phyloP scores from a whole-genome alignment of 2,113 vertebrate genomes.

The Cyanoderma ruficeps region DNA sequence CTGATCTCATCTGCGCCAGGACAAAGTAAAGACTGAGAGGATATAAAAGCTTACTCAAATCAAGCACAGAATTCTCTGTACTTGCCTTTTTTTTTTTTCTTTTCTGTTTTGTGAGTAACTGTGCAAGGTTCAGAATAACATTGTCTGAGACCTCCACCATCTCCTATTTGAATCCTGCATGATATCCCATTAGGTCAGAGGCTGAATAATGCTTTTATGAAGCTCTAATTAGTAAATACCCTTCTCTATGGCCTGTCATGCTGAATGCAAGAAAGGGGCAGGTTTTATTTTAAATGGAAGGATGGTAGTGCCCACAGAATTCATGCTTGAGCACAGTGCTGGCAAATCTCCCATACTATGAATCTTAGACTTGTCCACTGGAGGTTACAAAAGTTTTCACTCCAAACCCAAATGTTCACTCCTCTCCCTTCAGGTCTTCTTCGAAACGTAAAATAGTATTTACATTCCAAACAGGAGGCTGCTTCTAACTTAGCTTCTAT shows the following conservation, averaged over 20 bases:
- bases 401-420: not conserved
- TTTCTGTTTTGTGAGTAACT: not conserved
- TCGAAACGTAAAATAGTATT: not conserved
- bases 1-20: not conserved
- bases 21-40: not conserved
- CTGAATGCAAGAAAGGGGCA: not conserved
- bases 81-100: not conserved
- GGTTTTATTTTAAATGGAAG: not conserved
- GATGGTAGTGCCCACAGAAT: not conserved
- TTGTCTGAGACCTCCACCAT: not conserved
- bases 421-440: not conserved
- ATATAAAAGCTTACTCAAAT: slow-evolving; percentile 5
- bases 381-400: not conserved
- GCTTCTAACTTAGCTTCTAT: not conserved
- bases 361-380: not conserved
- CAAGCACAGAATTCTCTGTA: not conserved
- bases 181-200: not conserved
- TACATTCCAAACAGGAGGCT: not conserved
- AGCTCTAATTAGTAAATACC: not conserved
- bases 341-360: not conserved
- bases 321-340: not conserved
- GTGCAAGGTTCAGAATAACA: not conserved
- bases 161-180: not conserved
- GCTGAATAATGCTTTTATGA: not conserved
- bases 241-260: not conserved